A percentile compares a stretch with the other conserved stretches of the same genome.
These are phyloP conservation scores for Meriones psammophilus DNA, from an alignment of 2,797 vertebrate species.

Conservation along the genomic window DNA sequence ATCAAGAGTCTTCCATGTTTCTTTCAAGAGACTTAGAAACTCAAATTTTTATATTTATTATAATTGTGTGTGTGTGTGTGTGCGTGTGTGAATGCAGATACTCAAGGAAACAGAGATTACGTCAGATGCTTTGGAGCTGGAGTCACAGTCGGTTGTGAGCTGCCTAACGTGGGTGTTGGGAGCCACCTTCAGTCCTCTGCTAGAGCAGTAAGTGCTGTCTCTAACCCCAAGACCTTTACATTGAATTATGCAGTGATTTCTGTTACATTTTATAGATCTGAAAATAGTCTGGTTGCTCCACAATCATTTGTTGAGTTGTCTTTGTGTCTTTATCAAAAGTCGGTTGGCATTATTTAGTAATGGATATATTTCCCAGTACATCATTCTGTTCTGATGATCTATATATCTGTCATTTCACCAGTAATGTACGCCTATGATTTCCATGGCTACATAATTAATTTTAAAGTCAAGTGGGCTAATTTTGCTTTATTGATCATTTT, in stretches of 20 bases:
- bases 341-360: not conserved
- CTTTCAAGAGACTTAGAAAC: not conserved
- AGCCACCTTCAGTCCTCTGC: not conserved
- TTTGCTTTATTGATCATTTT: constrained; percentile 13
- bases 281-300: not conserved
- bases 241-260: not conserved
- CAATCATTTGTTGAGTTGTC: not conserved
- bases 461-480: not conserved
- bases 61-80: not conserved
- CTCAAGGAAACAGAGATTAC: too few species aligned
- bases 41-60: not conserved
- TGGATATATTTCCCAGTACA: not conserved
- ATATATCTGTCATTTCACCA: not conserved
- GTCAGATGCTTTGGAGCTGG: not conserved
- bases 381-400: not conserved
- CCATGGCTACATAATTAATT: not conserved
- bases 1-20: not conserved
- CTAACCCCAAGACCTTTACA: not conserved
- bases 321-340: not conserved
- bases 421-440: not conserved
- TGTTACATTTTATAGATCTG: not conserved
- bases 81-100: not conserved
- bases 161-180: not conserved
- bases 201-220: not conserved
- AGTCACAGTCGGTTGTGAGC: not conserved